phyloP scores from a whole-genome alignment of 2,797 vertebrate species.

The Phoeniculus purpureus region DNA sequence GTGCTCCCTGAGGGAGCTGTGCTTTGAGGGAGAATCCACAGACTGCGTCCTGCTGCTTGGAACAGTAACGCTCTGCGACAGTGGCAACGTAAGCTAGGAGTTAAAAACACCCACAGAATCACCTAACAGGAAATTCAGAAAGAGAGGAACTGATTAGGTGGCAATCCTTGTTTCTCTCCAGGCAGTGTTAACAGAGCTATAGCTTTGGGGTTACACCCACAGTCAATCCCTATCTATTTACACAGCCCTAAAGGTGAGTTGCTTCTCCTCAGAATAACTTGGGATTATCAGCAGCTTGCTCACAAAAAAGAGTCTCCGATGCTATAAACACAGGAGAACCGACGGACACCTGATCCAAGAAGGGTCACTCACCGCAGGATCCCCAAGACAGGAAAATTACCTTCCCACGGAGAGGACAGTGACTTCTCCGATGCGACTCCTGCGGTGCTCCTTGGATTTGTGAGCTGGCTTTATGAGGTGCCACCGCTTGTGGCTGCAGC shows the following conservation, averaged over 20 bases:
- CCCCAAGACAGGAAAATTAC: conserved; percentile 59
- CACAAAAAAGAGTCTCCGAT: not conserved
- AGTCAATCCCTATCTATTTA: not conserved
- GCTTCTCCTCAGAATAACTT: not conserved
- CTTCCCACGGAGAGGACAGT: conserved; percentile 96
- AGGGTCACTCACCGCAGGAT: accelerated
- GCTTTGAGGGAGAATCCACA: not conserved
- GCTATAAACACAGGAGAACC: not conserved
- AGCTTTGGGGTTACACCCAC: not conserved
- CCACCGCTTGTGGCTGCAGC: conserved; percentile 94
- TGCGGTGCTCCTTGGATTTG: conserved; percentile 76
- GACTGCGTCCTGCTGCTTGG: not conserved
- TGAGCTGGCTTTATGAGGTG: conserved; percentile 82
- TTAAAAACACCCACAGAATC: not conserved
- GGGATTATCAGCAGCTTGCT: not conserved
- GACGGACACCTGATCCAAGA: not conserved
- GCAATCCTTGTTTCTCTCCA: not conserved
- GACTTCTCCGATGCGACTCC: conserved; percentile 84
- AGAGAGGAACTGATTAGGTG: not conserved
- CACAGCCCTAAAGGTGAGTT: not conserved
- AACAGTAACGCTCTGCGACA: not conserved
- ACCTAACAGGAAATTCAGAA: not conserved
- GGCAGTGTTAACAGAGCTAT: not conserved
- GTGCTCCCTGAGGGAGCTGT: not conserved
- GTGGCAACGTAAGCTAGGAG: not conserved